phyloP scores from a whole-genome alignment of 2,888 invertebrate species.

The Herminia tarsipennalis region DNA sequence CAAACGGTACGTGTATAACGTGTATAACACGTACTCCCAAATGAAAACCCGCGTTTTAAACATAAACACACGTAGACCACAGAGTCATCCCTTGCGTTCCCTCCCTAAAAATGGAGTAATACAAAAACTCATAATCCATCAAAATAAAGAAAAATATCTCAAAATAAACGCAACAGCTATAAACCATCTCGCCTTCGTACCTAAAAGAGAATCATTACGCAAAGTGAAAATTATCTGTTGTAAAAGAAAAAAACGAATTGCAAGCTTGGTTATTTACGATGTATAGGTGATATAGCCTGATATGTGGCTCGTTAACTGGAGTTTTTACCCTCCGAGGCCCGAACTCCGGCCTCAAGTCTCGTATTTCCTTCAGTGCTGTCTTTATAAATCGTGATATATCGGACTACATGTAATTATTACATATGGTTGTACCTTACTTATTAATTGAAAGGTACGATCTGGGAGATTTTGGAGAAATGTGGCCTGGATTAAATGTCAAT shows the following conservation, averaged over 20 bases:
- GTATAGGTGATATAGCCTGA: constrained; percentile 23
- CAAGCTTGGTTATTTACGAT: constrained; percentile 25
- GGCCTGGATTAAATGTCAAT: constrained; percentile 8
- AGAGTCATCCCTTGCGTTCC: background rate
- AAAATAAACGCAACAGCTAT: constrained; percentile 4
- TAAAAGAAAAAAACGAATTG: constrained; percentile 20
- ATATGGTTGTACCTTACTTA: constrained; percentile 29
- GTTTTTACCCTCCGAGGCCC: constrained; percentile 35
- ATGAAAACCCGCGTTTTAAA: no score
- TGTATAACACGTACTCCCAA: no score
- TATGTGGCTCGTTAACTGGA: constrained; percentile 40
- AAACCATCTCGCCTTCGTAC: constrained; percentile 9
- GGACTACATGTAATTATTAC: constrained; percentile 43
- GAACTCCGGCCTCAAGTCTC: constrained; percentile 40
- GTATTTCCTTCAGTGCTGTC: constrained; percentile 48
- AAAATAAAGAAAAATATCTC: constrained; percentile 9
- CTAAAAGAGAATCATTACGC: constrained; percentile 23
- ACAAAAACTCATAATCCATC: constrained; percentile 12
- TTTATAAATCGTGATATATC: constrained; percentile 44
- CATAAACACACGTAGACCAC: no score
- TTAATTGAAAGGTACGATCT: constrained; percentile 43
- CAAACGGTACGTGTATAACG: no score
- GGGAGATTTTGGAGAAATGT: constrained; percentile 15
- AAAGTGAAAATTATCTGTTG: constrained; percentile 37
- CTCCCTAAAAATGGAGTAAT: background rate